These are phyloP conservation scores for Leptosomus discolor DNA, from an alignment of 2,113 vertebrate genomes.

Conservation along the genomic window DNA sequence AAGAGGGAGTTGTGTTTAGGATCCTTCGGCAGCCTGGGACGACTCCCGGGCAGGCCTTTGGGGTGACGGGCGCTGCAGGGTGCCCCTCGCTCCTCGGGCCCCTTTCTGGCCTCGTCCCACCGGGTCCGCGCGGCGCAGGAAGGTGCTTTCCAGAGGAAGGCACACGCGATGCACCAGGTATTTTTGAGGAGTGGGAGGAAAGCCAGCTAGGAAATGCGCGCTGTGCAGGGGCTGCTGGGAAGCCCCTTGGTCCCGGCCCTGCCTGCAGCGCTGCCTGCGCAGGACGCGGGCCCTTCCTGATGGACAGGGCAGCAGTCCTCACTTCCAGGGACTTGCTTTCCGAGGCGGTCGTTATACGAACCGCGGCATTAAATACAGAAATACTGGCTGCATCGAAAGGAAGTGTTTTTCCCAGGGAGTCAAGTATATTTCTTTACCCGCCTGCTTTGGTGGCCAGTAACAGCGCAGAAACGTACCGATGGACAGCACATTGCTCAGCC, in stretches of 20 bases:
- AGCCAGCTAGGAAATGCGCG: slow-evolving; percentile 38
- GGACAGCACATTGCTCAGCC: rapidly evolving
- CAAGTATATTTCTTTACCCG: background rate
- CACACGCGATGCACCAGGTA: background rate
- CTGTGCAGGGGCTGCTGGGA: background rate
- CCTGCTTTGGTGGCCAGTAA: background rate
- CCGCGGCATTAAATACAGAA: background rate
- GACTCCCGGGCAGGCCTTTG: background rate
- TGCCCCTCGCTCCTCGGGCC: background rate
- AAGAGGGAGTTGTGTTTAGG: background rate
- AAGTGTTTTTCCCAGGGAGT: background rate
- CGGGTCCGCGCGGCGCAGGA: background rate
- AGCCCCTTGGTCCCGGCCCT: background rate
- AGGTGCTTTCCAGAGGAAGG: background rate
- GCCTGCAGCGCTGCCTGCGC: background rate
- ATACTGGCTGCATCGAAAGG: background rate
- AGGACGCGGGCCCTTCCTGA: background rate
- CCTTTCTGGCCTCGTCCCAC: background rate
- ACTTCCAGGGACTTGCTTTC: background rate
- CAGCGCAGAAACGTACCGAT: background rate
- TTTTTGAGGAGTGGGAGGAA: slow-evolving; percentile 42
- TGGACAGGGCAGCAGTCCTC: background rate
- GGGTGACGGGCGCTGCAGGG: background rate
- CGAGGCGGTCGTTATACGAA: background rate
- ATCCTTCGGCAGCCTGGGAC: background rate